Base-by-base conservation (phyloP, 2,888 invertebrate genomes). In the Lathronympha strigana region DNA sequence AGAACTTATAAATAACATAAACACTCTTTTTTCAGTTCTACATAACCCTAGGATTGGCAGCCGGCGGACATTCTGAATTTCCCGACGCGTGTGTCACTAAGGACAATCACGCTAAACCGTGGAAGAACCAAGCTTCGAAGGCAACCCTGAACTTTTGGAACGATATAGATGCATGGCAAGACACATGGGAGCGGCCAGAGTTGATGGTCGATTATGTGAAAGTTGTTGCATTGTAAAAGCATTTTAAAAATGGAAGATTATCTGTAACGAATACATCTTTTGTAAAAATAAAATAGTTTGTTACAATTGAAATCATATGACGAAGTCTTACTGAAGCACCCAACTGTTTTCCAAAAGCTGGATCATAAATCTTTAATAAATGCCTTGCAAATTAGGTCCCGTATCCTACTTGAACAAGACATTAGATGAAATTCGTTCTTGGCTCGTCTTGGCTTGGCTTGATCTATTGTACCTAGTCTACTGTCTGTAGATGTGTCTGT, bases 1-100 rank as follows among this genome's bases (percentile, higher is more conserved):
- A n/a, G n/a, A 15, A 15, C 4, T 9, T 9, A 40, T 17, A 17
- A 9, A 17, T 51, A 33, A 33, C 19, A 33, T 33, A 33, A 11
- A 1, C 6, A 4, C 21, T 28, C 40, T 31, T 64, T 36, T 43
- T 55, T 31, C 84, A 96, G 95, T 95, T 95, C 83, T 93, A 93
- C 77, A 77, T 96, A 58, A 92, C 94, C 5, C 73, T 96, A 54
- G 96, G 96, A 0, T 86, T 96, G 5, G 95, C 94, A 45, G 95
- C 94, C 1, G 96, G 95, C n/a, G 95, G 96, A 21, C 81, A 93
- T 31, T 91, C 92, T 0, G 94, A 94, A 79, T 96, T 96, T 79
- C 94, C 93, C 0, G 95, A 96, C 73, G 83, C 81, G 15, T 79
- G 81, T 19, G 78, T 75, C 63, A 90, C 93, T 33, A 77, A 78